A percentile compares a stretch with the other conserved stretches of the same genome.
phyloP scores from a whole-genome alignment of 2,888 invertebrate genomes.

The Galeopsomyia nigrocyanea region DNA sequence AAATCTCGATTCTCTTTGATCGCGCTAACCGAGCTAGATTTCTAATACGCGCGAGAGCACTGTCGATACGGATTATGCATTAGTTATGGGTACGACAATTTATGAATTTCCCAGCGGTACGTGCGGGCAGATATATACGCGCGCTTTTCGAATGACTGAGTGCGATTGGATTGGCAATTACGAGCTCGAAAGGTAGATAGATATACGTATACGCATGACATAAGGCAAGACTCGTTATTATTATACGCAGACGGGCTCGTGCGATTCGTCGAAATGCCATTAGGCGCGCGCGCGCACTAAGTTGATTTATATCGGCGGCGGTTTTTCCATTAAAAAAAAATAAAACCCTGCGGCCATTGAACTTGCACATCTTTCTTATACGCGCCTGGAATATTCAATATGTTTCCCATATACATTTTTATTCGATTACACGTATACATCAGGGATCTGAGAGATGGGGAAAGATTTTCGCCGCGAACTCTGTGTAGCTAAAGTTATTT shows the following conservation, averaged over 20 bases:
- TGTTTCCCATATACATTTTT: constrained; percentile 21
- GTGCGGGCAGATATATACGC: not conserved
- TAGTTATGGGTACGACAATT: constrained; percentile 18
- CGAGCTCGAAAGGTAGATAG: constrained; percentile 35
- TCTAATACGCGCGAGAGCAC: not conserved
- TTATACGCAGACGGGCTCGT: constrained; percentile 5
- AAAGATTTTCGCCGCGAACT: too few relatives aligned
- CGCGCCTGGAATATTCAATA: constrained; percentile 18
- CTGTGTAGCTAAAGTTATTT: too few relatives aligned
- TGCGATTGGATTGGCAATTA: constrained; percentile 53
- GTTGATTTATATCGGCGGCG: constrained; percentile 38
- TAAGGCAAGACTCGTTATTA: not conserved
- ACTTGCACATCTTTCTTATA: not conserved
- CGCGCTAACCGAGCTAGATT: too few relatives aligned
- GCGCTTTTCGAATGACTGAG: constrained; percentile 48
- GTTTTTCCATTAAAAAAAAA: constrained; percentile 40
- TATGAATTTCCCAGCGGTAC: constrained; percentile 40
- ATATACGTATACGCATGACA: constrained; percentile 10
- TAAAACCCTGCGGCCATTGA: constrained; percentile 17
- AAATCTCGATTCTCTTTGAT: too few relatives aligned
- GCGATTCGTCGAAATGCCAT: constrained; percentile 33
- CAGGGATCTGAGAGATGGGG: not conserved
- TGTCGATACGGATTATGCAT: not conserved
- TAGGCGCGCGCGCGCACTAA: constrained; percentile 6
- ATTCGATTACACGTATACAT: constrained; percentile 3